A percentile compares a stretch with the other conserved stretches of the same genome.
phyloP scores from a whole-genome alignment of 1,140 invertebrate genomes.

The Heterodera carotae region DNA sequence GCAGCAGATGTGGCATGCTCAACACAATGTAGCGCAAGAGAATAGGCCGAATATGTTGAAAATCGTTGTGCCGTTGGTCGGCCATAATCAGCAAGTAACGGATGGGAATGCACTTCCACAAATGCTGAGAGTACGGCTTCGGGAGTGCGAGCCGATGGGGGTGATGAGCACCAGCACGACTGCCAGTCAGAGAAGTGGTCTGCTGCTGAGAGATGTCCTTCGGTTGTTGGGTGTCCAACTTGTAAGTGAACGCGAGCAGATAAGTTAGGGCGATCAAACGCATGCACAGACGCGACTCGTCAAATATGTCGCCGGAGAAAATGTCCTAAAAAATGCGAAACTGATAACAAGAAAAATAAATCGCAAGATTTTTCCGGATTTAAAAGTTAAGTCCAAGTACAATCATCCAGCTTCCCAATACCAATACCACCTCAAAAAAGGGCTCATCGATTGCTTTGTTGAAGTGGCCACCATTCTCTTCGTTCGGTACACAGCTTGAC shows the following conservation, averaged over 20 bases:
- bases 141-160: neutral
- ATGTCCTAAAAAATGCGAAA: slow-evolving; percentile 34
- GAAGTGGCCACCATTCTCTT: slow-evolving; percentile 22
- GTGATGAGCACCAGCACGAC: neutral
- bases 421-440: slow-evolving; percentile 39
- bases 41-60: slow-evolving; percentile 39
- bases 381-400: too few species aligned
- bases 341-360: neutral
- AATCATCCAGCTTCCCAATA: too few species aligned
- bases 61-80: slow-evolving; percentile 41
- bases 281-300: slow-evolving; percentile 37
- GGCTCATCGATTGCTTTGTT: slow-evolving; percentile 44
- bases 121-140: slow-evolving; percentile 40
- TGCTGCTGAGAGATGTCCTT: neutral
- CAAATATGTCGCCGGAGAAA: slow-evolving; percentile 47
- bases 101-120: slow-evolving; percentile 50
- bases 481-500: slow-evolving; percentile 41
- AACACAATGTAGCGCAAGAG: slow-evolving; percentile 38
- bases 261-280: slow-evolving; percentile 45
- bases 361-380: too few species aligned
- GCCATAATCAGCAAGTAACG: slow-evolving; percentile 40
- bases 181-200: too few species aligned
- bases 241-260: slow-evolving; percentile 45
- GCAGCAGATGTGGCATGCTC: slow-evolving; percentile 47
- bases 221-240: slow-evolving; percentile 33